Evolutionary conservation across 2,888 invertebrate genomes (phyloP), one percentile per base, ranked within the genome.

Genomic region (Drosophila longiperda): DNA sequence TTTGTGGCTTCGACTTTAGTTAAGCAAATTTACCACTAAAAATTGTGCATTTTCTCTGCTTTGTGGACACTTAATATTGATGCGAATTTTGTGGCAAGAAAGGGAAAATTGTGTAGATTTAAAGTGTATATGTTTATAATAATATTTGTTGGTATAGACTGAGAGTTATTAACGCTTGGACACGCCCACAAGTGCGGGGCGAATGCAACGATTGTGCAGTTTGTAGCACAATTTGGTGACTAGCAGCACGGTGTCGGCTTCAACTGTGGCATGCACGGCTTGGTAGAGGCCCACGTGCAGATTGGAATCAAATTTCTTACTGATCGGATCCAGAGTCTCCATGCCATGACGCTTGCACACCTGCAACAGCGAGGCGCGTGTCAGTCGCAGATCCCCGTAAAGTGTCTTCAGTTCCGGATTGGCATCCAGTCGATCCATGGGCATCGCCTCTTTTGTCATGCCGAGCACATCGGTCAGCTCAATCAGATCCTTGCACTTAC

Each of bases 171-270:
- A 62, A 54, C 59, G 80, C 42, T 98, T 98, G 49, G 98, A 96
- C 23, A 99, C 99, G 26, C 99, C 99, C 33, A 99, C 99, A 49
- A 99, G 94, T 3, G 99, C 99, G 45, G 99, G 99, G 82, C 99
- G 94, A 85, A 99, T 96, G 85, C 98, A 98, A 82, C 99, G 94
- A 91, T 98, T 97, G 89, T 98, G 97, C 64, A 99, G 94, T 92
- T 97, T 98, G 93, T 99, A 99, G 8, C 99, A 99, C 53, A 98
- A 95, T 94, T 99, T 99, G 66, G 97, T 97, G 1, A 99, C 98
- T 1, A 97, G 96, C 3, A 98, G 97, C 11, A 99, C 96, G 0
- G 97, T 97, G 42, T 98, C 99, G 0, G 97, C 94, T 66, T 95
- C 95, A 57, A 96, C 97, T 4, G 96, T 96, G 85, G 96, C 95